phyloP scores from a whole-genome alignment of 2,113 vertebrate genomes.

The Sapajus apella region DNA sequence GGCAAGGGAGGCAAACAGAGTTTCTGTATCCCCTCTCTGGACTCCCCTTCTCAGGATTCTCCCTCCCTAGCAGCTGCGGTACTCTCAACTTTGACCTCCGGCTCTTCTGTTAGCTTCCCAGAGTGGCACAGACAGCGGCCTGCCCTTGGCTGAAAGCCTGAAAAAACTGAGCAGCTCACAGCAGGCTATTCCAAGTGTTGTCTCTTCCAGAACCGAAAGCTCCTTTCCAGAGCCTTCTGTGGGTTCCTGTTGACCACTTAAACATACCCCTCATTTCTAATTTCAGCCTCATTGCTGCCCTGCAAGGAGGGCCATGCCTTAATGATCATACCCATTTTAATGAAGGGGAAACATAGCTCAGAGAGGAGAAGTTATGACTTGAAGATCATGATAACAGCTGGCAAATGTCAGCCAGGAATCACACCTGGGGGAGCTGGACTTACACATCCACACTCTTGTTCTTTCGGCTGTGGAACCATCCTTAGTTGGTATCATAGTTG shows the following conservation, averaged over 20 bases:
- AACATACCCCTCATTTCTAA: not conserved
- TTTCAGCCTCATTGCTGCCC: not conserved
- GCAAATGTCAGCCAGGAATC: not conserved
- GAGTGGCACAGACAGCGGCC: no score
- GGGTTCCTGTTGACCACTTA: not conserved
- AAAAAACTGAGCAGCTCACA: not conserved
- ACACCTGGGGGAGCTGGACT: not conserved
- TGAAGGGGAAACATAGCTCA: not conserved
- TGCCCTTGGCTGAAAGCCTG: not conserved
- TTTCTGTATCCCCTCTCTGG: accelerated
- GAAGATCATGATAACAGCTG: not conserved
- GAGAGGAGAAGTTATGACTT: not conserved
- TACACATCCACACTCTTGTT: not conserved
- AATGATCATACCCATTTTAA: not conserved
- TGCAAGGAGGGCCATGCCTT: no score
- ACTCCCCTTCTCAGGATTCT: not conserved
- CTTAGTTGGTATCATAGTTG: accelerated
- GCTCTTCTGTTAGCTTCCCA: not conserved
- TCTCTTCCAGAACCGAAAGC: not conserved
- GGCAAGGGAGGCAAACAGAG: not conserved
- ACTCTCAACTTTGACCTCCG: not conserved
- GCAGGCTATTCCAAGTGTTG: accelerated
- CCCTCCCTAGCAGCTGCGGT: not conserved
- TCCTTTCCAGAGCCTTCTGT: not conserved
- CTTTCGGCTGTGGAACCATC: not conserved